Conservation (phyloP, 2,113 vertebrate species). For the Rhinogobius similis region DNA sequence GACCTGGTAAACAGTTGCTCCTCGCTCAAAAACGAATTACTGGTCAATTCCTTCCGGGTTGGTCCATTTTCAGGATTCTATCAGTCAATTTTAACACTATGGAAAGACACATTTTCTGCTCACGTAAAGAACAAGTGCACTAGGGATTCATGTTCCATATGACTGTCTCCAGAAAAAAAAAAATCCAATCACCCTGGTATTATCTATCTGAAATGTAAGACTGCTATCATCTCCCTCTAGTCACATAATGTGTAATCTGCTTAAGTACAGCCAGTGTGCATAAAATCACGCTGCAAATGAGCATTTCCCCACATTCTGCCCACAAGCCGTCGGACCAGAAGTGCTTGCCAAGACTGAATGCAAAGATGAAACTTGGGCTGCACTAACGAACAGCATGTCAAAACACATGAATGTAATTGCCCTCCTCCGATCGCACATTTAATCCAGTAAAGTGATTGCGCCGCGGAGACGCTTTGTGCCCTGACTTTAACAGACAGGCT, state of each 20-base stretch:
- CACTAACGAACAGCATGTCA: constrained; percentile 22
- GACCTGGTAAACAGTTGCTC: too few species aligned
- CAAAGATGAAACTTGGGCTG: constrained; percentile 25
- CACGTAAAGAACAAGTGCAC: background rate
- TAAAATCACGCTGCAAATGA: constrained; percentile 15
- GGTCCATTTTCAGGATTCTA: background rate
- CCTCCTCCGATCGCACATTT: constrained; percentile 8
- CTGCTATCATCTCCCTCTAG: constrained; percentile 21
- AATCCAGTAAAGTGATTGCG: constrained; percentile 16
- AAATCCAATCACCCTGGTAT: constrained; percentile 3
- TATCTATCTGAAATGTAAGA: constrained; percentile 6
- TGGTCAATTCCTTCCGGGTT: background rate
- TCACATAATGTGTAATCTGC: constrained; percentile 23
- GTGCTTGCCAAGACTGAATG: constrained; percentile 29
- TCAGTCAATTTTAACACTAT: too few species aligned
- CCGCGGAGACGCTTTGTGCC: background rate
- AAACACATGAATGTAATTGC: constrained; percentile 29
- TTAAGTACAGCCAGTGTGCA: constrained; percentile 22
- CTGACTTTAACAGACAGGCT: constrained; percentile 1
- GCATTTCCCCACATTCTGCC: constrained; percentile 17
- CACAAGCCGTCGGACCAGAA: constrained; percentile 31
- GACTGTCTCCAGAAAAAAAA: background rate
- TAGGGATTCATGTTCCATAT: background rate
- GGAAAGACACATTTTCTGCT: background rate
- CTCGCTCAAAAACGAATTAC: background rate